These are phyloP conservation scores for Atlantisia rogersi DNA, from an alignment of 2,113 vertebrate species.

Conservation along the genomic window DNA sequence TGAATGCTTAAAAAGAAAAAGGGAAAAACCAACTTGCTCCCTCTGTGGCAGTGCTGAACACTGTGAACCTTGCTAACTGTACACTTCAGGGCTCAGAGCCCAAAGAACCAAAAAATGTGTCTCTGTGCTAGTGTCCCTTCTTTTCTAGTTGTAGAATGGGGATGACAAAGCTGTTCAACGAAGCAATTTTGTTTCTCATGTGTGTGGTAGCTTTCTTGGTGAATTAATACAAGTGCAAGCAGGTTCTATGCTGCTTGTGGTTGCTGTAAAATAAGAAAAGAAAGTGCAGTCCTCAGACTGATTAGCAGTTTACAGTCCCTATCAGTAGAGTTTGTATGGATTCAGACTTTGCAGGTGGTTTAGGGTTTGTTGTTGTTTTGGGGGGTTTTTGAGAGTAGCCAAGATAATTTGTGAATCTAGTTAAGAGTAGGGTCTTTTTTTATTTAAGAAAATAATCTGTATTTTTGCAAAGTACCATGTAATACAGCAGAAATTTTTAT, in stretches of 20 bases:
- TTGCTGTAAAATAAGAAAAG: background rate
- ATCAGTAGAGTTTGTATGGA: background rate
- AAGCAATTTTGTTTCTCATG: background rate
- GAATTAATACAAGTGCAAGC: background rate
- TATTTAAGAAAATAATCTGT: background rate
- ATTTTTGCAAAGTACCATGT: background rate
- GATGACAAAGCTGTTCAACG: background rate
- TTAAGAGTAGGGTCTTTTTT: background rate
- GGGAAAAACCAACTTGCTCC: background rate
- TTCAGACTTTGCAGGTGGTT: background rate
- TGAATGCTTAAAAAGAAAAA: background rate
- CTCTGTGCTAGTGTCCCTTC: background rate
- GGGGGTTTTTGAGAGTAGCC: background rate
- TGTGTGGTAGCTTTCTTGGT: background rate
- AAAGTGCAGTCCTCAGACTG: background rate
- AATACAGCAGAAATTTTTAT: background rate
- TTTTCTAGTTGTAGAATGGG: background rate
- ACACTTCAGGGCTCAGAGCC: background rate
- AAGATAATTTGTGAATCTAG: background rate
- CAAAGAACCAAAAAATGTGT: background rate
- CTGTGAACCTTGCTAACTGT: background rate
- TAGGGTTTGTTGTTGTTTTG: no score
- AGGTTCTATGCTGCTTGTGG: background rate
- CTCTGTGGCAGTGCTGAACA: background rate
- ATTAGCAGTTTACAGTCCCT: background rate